These are phyloP conservation scores for Enteromius radiatus DNA, from an alignment of 2,797 vertebrate species.

Conservation along the genomic window DNA sequence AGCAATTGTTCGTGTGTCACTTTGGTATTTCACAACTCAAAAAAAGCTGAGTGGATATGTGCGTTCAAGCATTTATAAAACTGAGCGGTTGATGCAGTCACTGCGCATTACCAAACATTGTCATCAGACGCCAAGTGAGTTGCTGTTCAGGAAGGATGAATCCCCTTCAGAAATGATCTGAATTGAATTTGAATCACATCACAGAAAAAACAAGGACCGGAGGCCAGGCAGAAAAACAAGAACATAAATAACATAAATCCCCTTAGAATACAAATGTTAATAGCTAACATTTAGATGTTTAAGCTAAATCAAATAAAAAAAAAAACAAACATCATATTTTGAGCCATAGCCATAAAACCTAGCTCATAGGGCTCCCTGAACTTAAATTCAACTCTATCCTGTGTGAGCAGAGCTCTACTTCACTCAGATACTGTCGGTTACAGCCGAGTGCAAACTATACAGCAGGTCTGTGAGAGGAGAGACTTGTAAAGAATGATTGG, in stretches of 20 bases:
- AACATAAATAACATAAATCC: constrained; percentile 26
- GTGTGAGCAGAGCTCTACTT: constrained; percentile 8
- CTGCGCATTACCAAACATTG: neutral
- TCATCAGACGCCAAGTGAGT: constrained; percentile 17
- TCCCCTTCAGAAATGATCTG: constrained; percentile 6
- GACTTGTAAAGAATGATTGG: constrained; percentile 32
- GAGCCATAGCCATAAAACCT: neutral
- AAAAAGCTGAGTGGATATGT: constrained; percentile 12
- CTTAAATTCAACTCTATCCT: neutral
- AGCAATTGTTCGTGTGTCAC: neutral
- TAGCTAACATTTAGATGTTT: constrained; percentile 7
- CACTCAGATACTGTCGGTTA: constrained; percentile 39
- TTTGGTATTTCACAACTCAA: constrained; percentile 38
- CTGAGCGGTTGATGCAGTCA: constrained; percentile 21
- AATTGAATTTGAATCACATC: constrained; percentile 31
- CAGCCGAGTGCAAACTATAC: constrained; percentile 57
- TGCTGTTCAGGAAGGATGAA: neutral
- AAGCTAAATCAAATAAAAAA: neutral
- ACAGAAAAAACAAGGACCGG: constrained; percentile 12
- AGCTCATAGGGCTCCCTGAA: neutral
- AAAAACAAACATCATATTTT: neutral
- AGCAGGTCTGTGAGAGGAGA: constrained; percentile 43
- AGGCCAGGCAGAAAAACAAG: constrained; percentile 5
- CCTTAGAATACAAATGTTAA: constrained; percentile 22
- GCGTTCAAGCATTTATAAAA: constrained; percentile 22